phyloP scores from a whole-genome alignment of 2,797 vertebrate genomes.

The Sarcophilus harrisii region DNA sequence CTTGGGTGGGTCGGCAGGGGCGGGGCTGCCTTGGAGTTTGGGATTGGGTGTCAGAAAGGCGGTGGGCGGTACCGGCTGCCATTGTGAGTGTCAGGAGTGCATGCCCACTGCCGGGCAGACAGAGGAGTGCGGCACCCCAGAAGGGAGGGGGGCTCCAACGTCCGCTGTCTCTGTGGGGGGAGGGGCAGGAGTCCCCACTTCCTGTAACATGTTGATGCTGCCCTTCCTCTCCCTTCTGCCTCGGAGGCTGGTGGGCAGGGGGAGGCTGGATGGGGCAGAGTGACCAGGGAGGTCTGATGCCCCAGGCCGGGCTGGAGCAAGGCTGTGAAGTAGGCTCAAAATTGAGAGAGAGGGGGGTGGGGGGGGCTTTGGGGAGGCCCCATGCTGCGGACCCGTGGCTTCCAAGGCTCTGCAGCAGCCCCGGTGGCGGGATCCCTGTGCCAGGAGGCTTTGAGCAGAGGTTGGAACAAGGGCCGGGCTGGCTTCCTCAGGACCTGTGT shows the following conservation, averaged over 20 bases:
- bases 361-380: too few species aligned
- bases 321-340: neutral
- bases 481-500: neutral
- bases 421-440: neutral
- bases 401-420: too few species aligned
- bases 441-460: neutral
- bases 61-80: neutral
- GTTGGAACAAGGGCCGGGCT: neutral
- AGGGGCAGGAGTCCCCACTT: neutral
- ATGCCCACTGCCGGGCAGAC: too few species aligned
- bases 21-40: too few species aligned
- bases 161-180: neutral
- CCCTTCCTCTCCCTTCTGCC: neutral
- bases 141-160: too few species aligned
- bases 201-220: neutral
- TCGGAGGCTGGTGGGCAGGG: neutral
- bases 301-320: neutral
- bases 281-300: neutral
- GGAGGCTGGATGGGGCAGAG: neutral
- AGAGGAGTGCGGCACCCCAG: too few species aligned
- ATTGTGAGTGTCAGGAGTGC: neutral
- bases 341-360: neutral
- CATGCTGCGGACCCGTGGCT: neutral
- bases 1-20: neutral
- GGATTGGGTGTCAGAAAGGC: neutral